These are phyloP conservation scores for Heterochromis multidens DNA, from an alignment of 2,113 vertebrate species.

Conservation along the genomic window DNA sequence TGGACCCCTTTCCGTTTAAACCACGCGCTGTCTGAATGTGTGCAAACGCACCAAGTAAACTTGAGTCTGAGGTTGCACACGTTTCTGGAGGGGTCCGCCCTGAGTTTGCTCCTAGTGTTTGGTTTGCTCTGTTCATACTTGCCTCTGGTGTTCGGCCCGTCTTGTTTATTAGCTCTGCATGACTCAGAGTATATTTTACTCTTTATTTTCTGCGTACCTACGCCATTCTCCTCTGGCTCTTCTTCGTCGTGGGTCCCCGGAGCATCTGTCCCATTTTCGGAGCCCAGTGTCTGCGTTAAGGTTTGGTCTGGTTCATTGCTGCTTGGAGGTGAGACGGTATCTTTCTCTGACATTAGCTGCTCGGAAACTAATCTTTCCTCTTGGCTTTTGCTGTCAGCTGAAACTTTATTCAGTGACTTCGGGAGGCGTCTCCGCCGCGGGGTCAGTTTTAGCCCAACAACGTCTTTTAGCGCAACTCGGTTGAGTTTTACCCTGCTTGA, in stretches of 20 bases:
- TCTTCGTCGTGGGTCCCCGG: neutral
- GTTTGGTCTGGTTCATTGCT: neutral
- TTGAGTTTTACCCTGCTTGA: constrained; percentile 29
- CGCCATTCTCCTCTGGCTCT: neutral
- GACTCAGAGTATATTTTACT: neutral
- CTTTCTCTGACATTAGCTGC: neutral
- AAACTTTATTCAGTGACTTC: rapidly evolving
- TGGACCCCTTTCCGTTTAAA: neutral
- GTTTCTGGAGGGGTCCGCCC: neutral
- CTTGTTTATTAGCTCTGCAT: neutral
- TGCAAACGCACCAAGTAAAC: neutral
- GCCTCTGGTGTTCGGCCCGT: neutral
- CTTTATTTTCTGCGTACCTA: neutral
- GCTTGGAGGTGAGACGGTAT: rapidly evolving
- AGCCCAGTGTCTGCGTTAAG: neutral
- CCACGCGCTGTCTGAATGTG: neutral
- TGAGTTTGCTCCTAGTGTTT: neutral
- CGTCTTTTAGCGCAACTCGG: constrained; percentile 14
- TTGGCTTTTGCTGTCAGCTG: neutral
- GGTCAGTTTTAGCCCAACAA: neutral
- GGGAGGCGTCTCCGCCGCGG: neutral
- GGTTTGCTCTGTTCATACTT: neutral
- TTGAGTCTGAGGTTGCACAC: neutral
- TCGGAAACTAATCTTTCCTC: neutral
- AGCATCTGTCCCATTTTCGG: neutral